A percentile compares a stretch with the other conserved stretches of the same genome.
These are phyloP conservation scores for Holocentrus rufus DNA, from an alignment of 2,797 vertebrate genomes.

Conservation along the genomic window DNA sequence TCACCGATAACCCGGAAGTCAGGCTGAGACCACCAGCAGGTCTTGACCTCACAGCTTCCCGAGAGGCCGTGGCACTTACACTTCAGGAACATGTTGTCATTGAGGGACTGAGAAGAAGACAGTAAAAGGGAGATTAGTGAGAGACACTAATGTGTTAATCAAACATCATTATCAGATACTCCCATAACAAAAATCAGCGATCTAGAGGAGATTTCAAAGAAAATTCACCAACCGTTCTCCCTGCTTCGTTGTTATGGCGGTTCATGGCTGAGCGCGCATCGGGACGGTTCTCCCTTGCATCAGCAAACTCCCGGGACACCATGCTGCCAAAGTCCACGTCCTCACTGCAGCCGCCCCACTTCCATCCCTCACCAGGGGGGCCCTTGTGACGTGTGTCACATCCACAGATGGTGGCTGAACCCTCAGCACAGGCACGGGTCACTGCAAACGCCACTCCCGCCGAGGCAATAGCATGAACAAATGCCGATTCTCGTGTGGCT, in stretches of 20 bases:
- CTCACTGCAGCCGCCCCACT: conserved; percentile 99
- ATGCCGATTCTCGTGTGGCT: conserved; percentile 96
- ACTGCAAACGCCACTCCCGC: conserved; percentile 96
- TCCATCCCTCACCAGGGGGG: conserved; percentile 94
- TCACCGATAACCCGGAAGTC: conserved; percentile 95
- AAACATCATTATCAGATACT: conserved; percentile 6
- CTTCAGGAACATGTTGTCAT: conserved; percentile 95
- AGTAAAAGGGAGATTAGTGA: not conserved
- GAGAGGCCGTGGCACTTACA: conserved; percentile 98
- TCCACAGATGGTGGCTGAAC: conserved; percentile 92
- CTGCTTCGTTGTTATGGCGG: conserved; percentile 97
- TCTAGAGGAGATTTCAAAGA: not conserved
- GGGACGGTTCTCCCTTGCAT: conserved; percentile 94
- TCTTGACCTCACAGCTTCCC: conserved; percentile 98
- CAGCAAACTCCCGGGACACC: conserved; percentile 97
- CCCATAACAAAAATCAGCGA: not conserved
- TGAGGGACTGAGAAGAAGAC: conserved; percentile 86
- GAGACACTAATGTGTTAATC: not conserved
- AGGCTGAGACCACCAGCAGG: conserved; percentile 99
- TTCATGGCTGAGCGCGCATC: conserved; percentile 99
- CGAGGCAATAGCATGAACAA: conserved; percentile 96
- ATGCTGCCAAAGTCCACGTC: conserved; percentile 96
- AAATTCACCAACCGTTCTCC: conserved; percentile 84
- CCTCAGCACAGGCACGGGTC: conserved; percentile 96
- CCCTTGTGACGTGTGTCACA: conserved; percentile 94